Evolutionary conservation across 2,113 vertebrate genomes (phyloP), one percentile per base, ranked within the genome.

Genomic region (Apaloderma vittatum): DNA sequence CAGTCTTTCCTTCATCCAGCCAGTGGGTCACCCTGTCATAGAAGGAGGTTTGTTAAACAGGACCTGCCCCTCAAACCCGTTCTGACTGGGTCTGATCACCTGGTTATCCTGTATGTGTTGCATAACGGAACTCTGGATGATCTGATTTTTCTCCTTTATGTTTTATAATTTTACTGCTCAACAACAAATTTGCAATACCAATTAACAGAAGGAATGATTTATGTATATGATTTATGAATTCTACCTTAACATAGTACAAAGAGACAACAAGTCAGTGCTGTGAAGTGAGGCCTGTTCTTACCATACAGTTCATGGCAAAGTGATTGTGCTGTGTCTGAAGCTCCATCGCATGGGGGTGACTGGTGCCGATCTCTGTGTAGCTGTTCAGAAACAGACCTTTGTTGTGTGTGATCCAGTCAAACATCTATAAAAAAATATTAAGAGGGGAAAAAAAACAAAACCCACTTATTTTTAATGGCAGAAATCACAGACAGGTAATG

Each of bases 381-480:
- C 98, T 99, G 95, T 99, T 99, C 96, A 99, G 98, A 97, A 99
- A 99, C 87, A 99, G 99, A 73, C 99, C 99, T 97, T 99, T 99
- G 98, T 99, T 99, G 98, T 99, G 99, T 97, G 99, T 99, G 98
- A 99, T 99, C 99, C 99, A 99, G 98, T 99, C 99, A 94, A 99
- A 99, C 99, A 99, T 99, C 99, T 99, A 92, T 45, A 92, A 5
- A 84, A 87, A 94, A 97, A 94, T 32, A 82, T 91, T 43, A 79
- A 71, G 21, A 15, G n/a, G 70, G 65, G 6, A 80, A 73, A 34
- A 52, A 15, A 4, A 34, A 58, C 18, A 71, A 30, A 37, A 43
- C 62, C 94, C 34, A 97, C 13, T 70, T 11, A 68, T 55, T 48
- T 77, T 20, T 58, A 86, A 65, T 12, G 30, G 45, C 62, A 66